These are phyloP conservation scores for Catharus minimus DNA, from an alignment of 2,113 vertebrate genomes.

Conservation along the genomic window DNA sequence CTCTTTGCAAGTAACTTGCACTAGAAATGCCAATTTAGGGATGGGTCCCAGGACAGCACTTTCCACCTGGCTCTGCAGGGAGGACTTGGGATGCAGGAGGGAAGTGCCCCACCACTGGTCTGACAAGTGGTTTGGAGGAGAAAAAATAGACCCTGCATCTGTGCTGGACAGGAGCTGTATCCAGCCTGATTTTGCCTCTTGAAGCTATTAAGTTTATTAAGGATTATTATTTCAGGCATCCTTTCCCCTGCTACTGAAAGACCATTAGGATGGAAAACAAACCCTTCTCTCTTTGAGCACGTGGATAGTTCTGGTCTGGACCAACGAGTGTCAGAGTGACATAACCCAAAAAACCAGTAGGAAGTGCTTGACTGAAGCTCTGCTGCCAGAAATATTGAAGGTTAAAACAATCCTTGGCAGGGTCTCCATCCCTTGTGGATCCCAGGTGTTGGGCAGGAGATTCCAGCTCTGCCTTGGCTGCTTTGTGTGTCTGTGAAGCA, in stretches of 20 bases:
- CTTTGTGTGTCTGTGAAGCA: neutral
- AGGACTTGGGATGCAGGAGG: neutral
- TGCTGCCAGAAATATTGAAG: conserved; percentile 44
- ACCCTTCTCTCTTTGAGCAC: neutral
- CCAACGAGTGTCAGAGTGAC: conserved; percentile 6
- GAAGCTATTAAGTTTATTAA: neutral
- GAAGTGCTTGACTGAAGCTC: neutral
- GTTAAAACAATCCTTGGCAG: conserved; percentile 59
- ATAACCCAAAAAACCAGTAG: conserved; percentile 6
- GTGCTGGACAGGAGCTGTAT: neutral
- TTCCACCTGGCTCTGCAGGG: neutral
- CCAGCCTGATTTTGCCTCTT: neutral
- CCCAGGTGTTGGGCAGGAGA: neutral
- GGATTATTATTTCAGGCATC: conserved; percentile 49
- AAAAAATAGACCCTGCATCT: neutral
- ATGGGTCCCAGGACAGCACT: neutral
- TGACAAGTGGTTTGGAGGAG: neutral
- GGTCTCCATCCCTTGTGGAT: neutral
- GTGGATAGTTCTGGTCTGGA: conserved; percentile 3
- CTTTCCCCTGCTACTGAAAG: conserved; percentile 30
- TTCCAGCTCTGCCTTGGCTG: conserved; percentile 15
- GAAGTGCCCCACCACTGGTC: neutral
- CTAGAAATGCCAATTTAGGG: neutral
- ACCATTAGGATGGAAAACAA: conserved; percentile 31
- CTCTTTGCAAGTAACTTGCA: neutral